Percentiles rank a stretch among this genome's conserved stretches.
These are phyloP conservation scores for Serranus cabrilla DNA, from an alignment of 2,797 vertebrate genomes.

Conservation along the genomic window DNA sequence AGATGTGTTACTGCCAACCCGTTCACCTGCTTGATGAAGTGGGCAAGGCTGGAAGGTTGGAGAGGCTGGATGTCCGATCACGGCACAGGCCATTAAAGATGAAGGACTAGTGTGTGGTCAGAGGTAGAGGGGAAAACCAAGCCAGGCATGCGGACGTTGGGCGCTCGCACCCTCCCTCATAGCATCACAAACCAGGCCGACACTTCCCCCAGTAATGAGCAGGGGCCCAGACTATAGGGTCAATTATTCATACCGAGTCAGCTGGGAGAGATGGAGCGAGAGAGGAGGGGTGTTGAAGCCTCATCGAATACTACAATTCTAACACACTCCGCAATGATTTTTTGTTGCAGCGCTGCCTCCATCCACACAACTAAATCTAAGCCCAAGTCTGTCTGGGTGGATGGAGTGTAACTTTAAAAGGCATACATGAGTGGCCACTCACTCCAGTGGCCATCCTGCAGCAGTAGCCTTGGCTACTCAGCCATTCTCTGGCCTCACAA, in stretches of 20 bases:
- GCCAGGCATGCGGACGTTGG: constrained; percentile 55
- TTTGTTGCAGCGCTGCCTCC: constrained; percentile 68
- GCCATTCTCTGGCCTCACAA: constrained; percentile 74
- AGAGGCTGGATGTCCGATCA: constrained; percentile 78
- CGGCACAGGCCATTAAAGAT: constrained; percentile 87
- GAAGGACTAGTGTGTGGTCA: constrained; percentile 82
- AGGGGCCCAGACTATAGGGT: constrained; percentile 82
- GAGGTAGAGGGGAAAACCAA: constrained; percentile 75
- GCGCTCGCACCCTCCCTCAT: constrained; percentile 68
- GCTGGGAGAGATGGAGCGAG: constrained; percentile 77
- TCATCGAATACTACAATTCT: constrained; percentile 70
- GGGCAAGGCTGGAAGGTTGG: constrained; percentile 75
- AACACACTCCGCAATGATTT: constrained; percentile 71
- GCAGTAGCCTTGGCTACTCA: constrained; percentile 69
- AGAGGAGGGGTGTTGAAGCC: constrained; percentile 77
- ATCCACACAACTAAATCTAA: constrained; percentile 75
- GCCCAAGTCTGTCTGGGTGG: constrained; percentile 71
- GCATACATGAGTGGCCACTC: constrained; percentile 78
- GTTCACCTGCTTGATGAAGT: constrained; percentile 79
- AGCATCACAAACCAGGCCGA: constrained; percentile 83
- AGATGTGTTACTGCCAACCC: constrained; percentile 74
- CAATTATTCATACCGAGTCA: constrained; percentile 89
- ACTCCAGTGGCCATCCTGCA: constrained; percentile 59
- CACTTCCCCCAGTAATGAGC: constrained; percentile 88
- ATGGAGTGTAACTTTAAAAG: constrained; percentile 83